Percentiles rank a stretch among this genome's conserved stretches.
Conservation (phyloP, 1,140 invertebrate species). For the Drosophila mauritiana region DNA sequence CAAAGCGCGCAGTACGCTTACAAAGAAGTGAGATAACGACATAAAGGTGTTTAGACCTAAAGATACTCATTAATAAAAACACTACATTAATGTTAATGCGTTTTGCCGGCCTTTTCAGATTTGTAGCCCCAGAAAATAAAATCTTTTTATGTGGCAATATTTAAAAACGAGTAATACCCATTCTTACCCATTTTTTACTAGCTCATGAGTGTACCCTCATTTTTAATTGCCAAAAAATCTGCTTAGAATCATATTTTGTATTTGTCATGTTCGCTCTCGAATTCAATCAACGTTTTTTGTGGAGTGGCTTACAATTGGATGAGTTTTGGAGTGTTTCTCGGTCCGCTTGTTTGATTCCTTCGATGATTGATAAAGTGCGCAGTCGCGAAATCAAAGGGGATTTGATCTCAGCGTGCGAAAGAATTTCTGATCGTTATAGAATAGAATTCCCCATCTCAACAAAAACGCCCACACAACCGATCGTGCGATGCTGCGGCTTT, state of each 20-base stretch:
- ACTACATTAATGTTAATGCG: background rate
- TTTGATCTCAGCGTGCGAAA: constrained; percentile 58
- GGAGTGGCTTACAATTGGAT: constrained; percentile 74
- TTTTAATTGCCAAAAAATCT: constrained; percentile 30
- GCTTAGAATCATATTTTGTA: constrained; percentile 48
- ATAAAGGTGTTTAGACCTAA: background rate
- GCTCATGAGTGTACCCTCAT: constrained; percentile 5
- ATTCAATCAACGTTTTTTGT: constrained; percentile 71
- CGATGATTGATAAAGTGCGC: constrained; percentile 64
- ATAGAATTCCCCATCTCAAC: constrained; percentile 29
- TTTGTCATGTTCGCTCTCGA: constrained; percentile 25
- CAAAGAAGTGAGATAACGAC: constrained; percentile 40
- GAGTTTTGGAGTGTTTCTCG: constrained; percentile 59
- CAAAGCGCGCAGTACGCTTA: constrained; percentile 62
- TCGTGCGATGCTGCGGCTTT: constrained; percentile 20
- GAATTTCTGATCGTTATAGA: constrained; percentile 38
- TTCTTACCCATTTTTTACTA: background rate
- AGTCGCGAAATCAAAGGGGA: constrained; percentile 19
- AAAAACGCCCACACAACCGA: constrained; percentile 52
- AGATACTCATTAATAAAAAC: constrained; percentile 22
- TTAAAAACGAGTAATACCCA: background rate
- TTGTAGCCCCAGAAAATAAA: background rate
- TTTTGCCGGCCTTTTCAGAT: background rate
- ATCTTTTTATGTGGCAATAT: background rate
- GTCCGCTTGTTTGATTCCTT: constrained; percentile 28